Conservation (phyloP, 2,888 invertebrate genomes). For the Dasypolia templi region DNA sequence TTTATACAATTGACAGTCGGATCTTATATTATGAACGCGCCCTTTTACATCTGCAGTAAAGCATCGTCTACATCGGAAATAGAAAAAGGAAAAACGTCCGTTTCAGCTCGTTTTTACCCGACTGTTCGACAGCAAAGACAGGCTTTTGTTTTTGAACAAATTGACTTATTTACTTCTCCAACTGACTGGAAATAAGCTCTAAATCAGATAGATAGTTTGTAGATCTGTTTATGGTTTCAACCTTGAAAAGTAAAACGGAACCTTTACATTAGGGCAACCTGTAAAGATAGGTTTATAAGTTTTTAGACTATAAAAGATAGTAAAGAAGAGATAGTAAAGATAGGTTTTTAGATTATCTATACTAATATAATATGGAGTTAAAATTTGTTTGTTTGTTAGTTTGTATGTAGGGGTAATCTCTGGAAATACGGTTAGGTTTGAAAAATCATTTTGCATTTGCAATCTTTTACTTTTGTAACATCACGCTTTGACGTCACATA, state of each 20-base stretch:
- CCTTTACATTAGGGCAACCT: too few relatives aligned
- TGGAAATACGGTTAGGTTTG: too few relatives aligned
- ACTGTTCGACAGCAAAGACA: not conserved
- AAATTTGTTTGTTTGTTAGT: too few relatives aligned
- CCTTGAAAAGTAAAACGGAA: not conserved
- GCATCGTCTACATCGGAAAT: constrained; percentile 1
- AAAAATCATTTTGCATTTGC: too few relatives aligned
- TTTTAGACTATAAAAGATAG: too few relatives aligned
- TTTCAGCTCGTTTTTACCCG: not conserved
- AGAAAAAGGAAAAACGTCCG: not conserved
- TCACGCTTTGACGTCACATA: too few relatives aligned
- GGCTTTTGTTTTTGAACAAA: not conserved
- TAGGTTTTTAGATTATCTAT: too few relatives aligned
- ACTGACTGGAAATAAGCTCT: not conserved
- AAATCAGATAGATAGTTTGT: not conserved
- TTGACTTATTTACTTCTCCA: not conserved
- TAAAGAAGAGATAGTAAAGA: too few relatives aligned
- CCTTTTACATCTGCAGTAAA: constrained; percentile 43
- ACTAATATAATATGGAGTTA: too few relatives aligned
- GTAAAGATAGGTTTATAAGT: too few relatives aligned
- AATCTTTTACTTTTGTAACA: too few relatives aligned
- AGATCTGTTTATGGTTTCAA: not conserved
- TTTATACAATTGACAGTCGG: not conserved
- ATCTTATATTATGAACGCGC: constrained; percentile 11
- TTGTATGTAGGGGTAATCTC: too few relatives aligned